Evolutionary conservation across 23 tunicate species (phyloP).

Genomic region (Styela plicata): DNA sequence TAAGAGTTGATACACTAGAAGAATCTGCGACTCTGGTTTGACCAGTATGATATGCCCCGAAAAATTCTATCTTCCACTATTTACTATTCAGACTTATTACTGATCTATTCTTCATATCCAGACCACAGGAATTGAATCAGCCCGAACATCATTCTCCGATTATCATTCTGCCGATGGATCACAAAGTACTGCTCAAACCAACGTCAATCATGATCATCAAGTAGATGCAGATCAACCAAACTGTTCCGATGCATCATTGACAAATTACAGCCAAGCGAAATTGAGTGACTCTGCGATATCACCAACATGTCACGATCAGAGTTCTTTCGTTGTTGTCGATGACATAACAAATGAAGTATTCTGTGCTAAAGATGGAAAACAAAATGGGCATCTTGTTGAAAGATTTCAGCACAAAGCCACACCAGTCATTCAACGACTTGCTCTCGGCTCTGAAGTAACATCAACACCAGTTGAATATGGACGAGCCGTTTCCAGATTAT

Average conservation of each 20-base stretch:
- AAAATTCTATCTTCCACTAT: too few species aligned
- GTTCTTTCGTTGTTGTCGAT: constrained; percentile 1
- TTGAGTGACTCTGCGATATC: background rate
- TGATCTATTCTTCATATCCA: too few species aligned
- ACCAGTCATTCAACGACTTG: background rate
- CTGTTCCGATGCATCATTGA: background rate
- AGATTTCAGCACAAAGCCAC: background rate
- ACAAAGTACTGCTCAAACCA: background rate
- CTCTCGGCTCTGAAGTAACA: constrained; percentile 18
- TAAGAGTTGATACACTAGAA: too few species aligned
- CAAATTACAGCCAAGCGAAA: background rate
- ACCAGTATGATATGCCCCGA: too few species aligned
- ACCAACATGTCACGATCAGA: constrained; percentile 5
- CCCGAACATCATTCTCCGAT: constrained; percentile 32
- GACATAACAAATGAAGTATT: background rate
- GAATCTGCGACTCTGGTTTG: too few species aligned
- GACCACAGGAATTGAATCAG: background rate
- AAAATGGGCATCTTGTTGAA: background rate
- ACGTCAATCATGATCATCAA: background rate
- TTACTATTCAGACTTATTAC: too few species aligned
- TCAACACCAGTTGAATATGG: constrained; percentile 52
- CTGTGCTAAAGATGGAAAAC: background rate
- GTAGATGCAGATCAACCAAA: background rate
- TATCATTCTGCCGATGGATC: constrained; percentile 38
- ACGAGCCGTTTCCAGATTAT: constrained; percentile 13